A percentile compares a stretch with the other conserved stretches of the same genome.
Conservation (phyloP, 2,113 vertebrate species). For the Athene cunicularia region DNA sequence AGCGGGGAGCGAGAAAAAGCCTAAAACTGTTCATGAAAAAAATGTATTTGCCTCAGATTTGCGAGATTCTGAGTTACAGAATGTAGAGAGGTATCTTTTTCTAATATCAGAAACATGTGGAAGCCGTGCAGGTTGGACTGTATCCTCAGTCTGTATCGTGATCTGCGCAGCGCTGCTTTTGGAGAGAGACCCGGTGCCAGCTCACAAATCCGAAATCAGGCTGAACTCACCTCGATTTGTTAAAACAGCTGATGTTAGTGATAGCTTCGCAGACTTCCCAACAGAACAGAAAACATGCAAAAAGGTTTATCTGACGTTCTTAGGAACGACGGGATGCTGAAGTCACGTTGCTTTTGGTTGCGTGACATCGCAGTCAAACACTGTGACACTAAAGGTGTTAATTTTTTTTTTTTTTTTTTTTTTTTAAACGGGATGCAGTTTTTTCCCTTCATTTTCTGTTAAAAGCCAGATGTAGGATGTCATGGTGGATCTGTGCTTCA, state of each 20-base stretch:
- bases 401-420: neutral
- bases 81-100: neutral
- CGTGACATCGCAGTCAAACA: neutral
- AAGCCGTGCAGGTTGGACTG: neutral
- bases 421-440: neutral
- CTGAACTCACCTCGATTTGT: neutral
- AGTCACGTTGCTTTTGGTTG: neutral
- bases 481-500: neutral
- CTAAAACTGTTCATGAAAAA: neutral
- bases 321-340: neutral
- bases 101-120: neutral
- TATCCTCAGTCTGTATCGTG: rapidly evolving
- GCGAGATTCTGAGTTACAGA: neutral
- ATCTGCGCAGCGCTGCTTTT: neutral
- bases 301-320: neutral
- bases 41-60: neutral
- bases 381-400: neutral
- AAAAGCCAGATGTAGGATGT: neutral
- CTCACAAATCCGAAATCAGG: neutral
- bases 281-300: neutral
- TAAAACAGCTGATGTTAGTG: neutral
- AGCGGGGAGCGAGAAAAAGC: neutral
- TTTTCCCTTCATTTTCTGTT: neutral
- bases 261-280: neutral
- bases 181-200: neutral